These are phyloP conservation scores for Caenorhabditis sinica DNA, from an alignment of 2,888 invertebrate genomes.

Conservation along the genomic window DNA sequence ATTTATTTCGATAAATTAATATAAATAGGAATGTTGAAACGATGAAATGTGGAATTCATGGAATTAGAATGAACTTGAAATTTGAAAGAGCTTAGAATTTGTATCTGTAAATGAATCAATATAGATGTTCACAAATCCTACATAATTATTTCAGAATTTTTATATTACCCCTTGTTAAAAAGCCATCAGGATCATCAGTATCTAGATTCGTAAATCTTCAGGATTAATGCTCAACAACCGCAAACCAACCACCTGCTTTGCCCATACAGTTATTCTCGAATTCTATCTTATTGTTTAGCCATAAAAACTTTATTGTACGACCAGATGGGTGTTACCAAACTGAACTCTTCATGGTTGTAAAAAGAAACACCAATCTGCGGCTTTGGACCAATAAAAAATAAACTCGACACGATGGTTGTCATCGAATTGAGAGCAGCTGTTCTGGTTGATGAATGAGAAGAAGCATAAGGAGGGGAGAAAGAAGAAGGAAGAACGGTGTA, in stretches of 20 bases:
- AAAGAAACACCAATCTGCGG: conserved; percentile 2
- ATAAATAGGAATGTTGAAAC: no score
- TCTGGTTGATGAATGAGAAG: conserved; percentile 32
- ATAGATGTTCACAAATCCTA: no score
- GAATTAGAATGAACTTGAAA: no score
- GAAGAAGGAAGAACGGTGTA: conserved; percentile 11
- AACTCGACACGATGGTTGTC: conserved; percentile 32
- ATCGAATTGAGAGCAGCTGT: conserved; percentile 25
- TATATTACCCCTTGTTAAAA: no score
- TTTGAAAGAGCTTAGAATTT: no score
- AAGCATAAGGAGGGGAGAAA: conserved; percentile 25
- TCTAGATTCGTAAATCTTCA: conserved; percentile 4
- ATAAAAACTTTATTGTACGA: background rate
- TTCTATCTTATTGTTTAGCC: background rate
- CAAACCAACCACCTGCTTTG: conserved; percentile 7
- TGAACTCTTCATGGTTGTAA: background rate
- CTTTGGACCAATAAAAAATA: conserved; percentile 30
- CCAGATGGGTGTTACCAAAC: background rate
- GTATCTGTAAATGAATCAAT: no score
- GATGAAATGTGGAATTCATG: no score
- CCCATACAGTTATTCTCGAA: background rate
- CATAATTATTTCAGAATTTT: no score
- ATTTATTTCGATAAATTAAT: no score
- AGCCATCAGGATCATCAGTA: no score
- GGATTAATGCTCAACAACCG: conserved; percentile 8